These are phyloP conservation scores for Gallinago solitaria DNA, from an alignment of 2,797 vertebrate species.

Conservation along the genomic window DNA sequence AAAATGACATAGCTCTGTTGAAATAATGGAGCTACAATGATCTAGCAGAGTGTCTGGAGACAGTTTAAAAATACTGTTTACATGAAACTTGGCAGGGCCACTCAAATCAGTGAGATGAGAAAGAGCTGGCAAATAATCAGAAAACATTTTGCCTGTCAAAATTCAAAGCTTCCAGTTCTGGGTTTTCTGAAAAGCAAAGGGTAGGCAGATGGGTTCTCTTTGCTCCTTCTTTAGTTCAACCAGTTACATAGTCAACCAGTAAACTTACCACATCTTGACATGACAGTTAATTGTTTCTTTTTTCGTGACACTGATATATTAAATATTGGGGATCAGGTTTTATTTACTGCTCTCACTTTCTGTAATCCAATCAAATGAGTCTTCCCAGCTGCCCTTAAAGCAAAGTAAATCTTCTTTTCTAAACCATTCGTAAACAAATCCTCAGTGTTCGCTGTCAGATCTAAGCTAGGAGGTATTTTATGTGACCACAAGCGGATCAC, in stretches of 20 bases:
- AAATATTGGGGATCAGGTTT: conserved; percentile 39
- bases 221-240: conserved; percentile 14
- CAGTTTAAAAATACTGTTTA: conserved; percentile 5
- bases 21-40: conserved; percentile 14
- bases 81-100: conserved; percentile 10
- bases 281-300: conserved; percentile 15
- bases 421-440: conserved; percentile 1
- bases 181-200: not conserved
- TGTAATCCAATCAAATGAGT: conserved; percentile 16
- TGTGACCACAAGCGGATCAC: not conserved
- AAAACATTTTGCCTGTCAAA: conserved; percentile 1
- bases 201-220: not conserved
- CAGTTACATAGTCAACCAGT: not conserved
- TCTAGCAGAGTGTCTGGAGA: not conserved
- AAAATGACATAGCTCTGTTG: not conserved
- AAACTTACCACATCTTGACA: not conserved
- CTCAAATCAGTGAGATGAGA: not conserved
- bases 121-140: not conserved
- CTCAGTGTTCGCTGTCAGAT: conserved; percentile 28
- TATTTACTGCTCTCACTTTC: conserved; percentile 45
- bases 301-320: not conserved
- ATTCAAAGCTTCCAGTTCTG: conserved; percentile 10
- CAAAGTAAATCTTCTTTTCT: conserved; percentile 34
- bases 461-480: conserved; percentile 43
- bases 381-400: conserved; percentile 42